These are phyloP conservation scores for Eudorcas thomsonii DNA, from an alignment of 2,113 vertebrate species.

Conservation along the genomic window DNA sequence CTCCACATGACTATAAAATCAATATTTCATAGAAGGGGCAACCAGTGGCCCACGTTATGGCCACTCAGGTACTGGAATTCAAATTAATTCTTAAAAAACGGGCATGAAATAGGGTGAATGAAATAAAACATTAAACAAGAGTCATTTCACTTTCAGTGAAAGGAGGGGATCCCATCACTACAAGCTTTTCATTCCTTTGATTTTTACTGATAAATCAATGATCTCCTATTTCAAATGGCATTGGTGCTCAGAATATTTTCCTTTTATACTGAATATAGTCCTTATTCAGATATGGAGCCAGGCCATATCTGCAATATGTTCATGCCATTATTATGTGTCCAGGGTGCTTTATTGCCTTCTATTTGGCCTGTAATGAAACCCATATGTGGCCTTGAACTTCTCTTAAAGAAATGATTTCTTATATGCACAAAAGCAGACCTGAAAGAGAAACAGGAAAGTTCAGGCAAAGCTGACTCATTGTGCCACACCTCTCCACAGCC, in stretches of 20 bases:
- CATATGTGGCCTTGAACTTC: background rate
- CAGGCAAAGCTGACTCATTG: background rate
- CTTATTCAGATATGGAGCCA: background rate
- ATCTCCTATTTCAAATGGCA: background rate
- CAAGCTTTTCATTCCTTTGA: background rate
- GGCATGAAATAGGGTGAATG: background rate
- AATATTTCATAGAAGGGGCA: background rate
- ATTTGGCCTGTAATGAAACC: background rate
- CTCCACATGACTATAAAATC: background rate
- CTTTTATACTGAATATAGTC: background rate
- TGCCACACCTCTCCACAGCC: background rate
- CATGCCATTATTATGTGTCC: background rate
- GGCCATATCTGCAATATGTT: background rate
- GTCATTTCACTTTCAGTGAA: background rate
- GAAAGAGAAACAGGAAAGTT: background rate
- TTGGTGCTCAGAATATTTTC: background rate
- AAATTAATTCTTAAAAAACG: background rate
- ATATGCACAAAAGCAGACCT: background rate
- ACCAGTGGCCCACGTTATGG: background rate
- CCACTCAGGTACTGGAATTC: background rate
- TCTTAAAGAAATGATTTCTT: constrained; percentile 30
- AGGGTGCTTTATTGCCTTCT: background rate
- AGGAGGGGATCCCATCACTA: background rate
- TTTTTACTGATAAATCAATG: background rate
- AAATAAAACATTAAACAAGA: background rate